Evolutionary conservation across 2,113 vertebrate species (phyloP), one percentile per base, ranked within the genome.

Genomic region (Pycnonotus jocosus): DNA sequence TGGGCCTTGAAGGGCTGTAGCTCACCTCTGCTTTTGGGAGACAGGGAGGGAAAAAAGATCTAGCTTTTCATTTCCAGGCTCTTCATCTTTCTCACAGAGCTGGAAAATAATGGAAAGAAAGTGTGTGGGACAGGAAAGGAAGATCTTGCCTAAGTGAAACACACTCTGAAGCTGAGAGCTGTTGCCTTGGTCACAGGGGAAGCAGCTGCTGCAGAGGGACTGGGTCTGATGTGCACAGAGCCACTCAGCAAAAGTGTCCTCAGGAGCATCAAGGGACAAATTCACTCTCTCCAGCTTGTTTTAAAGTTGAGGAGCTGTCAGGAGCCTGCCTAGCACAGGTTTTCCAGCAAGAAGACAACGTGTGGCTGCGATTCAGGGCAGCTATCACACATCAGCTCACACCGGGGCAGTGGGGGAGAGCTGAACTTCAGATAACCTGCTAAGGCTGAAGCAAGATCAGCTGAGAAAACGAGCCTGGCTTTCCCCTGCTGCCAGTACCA

Each of bases 321-420:
- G 57, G 44, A 88, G 50, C 65, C 91, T 60, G 81, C 38, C 61
- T 25, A 37, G 79, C 38, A 2, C 1, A 3, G 53, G 45, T 50
- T 25, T 81, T 61, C 21, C 4, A 53, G 56, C 48, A 58, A 2
- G 44, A 51, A 60, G 53, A 24, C 0, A 1, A 28, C 11, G 9
- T 4, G 27, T 6, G 31, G 66, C 74, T 53, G 82, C 0, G 0
- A 17, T 13, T 65, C 28, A 5, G 77, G 64, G 20, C 38, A 30
- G 77, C 38, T 53, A 9, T 14, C 37, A 0, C 30, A 15, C 38
- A 5, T 1, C 1, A 0, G 12, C 22, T 74, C 61, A 31, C n/a
- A 6, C 60, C 56, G 37, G 86, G 56, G 16, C 66, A 20, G 30
- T 2, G 2, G 31, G 31, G 20, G 10, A 79, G 53, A 69, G 33